These are phyloP conservation scores for Crotalus tigris DNA, from an alignment of 2,113 vertebrate genomes.

Conservation along the genomic window DNA sequence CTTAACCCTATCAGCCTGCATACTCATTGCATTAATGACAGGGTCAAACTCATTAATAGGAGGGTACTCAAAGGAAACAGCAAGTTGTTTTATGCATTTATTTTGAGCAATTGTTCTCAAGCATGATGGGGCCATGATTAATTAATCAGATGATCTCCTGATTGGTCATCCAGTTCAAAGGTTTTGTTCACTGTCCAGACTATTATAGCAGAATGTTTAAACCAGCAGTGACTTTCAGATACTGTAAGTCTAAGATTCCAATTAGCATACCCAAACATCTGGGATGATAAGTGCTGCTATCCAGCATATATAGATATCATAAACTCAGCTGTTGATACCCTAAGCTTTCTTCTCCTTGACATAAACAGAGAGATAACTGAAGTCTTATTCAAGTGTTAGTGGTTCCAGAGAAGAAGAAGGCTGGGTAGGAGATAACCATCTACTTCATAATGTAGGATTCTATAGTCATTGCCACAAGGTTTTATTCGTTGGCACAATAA, in stretches of 20 bases:
- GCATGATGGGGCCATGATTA: background rate
- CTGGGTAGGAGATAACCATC: background rate
- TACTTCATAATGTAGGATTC: background rate
- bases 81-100: background rate
- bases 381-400: background rate
- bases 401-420: background rate
- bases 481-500: background rate
- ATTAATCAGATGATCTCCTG: background rate
- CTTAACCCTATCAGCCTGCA: background rate
- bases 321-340: background rate
- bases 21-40: background rate
- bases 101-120: background rate
- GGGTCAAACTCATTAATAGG: background rate
- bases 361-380: background rate
- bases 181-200: background rate
- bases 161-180: background rate
- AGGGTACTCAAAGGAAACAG: background rate
- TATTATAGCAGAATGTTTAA: background rate
- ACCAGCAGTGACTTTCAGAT: background rate
- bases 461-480: background rate
- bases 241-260: background rate
- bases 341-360: background rate
- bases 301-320: background rate
- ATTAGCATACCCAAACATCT: background rate
- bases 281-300: background rate